Conservation (phyloP, 2,888 invertebrate species). For the Drosophila eohydei region DNA sequence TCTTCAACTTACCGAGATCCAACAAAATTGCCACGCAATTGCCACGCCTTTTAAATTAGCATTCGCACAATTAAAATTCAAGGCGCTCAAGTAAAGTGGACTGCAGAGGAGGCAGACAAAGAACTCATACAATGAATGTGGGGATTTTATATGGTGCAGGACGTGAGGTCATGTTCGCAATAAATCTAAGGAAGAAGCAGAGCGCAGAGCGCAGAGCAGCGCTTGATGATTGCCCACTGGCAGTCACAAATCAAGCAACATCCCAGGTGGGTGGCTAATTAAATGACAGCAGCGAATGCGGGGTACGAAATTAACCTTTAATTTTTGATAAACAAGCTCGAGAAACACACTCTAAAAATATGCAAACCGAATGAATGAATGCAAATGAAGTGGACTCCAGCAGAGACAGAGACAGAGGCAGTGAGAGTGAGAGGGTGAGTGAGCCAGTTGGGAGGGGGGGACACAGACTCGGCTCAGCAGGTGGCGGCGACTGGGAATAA, state of each 20-base stretch:
- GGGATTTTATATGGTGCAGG: slow-evolving; percentile 3
- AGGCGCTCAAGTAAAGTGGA: slow-evolving; percentile 23
- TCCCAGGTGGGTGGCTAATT: slow-evolving; percentile 49
- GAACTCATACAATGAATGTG: slow-evolving; percentile 15
- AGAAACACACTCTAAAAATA: slow-evolving; percentile 53
- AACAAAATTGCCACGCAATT: slow-evolving; percentile 23
- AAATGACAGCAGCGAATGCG: slow-evolving; percentile 45
- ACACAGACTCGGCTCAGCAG: slow-evolving; percentile 40
- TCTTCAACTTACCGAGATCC: slow-evolving; percentile 21
- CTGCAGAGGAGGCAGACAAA: slow-evolving; percentile 1
- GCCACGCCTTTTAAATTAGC: slow-evolving; percentile 37
- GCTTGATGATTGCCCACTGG: slow-evolving; percentile 52
- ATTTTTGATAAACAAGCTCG: slow-evolving; percentile 63
- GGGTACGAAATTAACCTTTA: slow-evolving; percentile 64
- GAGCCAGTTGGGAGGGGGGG: neutral
- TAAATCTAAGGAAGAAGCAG: slow-evolving; percentile 19
- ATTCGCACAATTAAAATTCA: slow-evolving; percentile 49
- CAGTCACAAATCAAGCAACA: slow-evolving; percentile 45
- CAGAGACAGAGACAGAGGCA: neutral
- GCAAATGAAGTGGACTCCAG: slow-evolving; percentile 62
- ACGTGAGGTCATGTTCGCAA: slow-evolving; percentile 52
- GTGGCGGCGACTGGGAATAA: slow-evolving; percentile 33
- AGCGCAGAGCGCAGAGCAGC: neutral
- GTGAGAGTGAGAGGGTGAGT: neutral
- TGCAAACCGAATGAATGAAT: slow-evolving; percentile 65